Evolutionary conservation across 23 tunicate species (phyloP), one percentile per base, ranked within the genome.

Genomic region (Diplosoma virens): DNA sequence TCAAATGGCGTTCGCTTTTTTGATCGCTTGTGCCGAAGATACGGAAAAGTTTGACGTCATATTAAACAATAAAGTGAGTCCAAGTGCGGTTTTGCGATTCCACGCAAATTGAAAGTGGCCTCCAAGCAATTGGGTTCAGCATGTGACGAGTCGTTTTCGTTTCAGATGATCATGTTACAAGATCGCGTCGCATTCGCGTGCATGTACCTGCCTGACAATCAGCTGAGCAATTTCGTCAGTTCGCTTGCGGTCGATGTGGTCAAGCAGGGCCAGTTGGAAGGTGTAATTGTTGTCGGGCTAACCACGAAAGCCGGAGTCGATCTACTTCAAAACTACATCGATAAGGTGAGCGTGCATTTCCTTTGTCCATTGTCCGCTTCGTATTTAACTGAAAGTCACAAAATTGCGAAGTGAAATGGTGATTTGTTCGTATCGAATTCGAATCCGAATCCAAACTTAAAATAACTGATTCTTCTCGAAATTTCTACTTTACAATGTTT

Each of bases 111-210:
- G n/a, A n/a, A n/a, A n/a, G n/a, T n/a, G n/a, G n/a, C n/a, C n/a
- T n/a, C n/a, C n/a, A n/a, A n/a, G n/a, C n/a, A n/a, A n/a, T n/a
- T n/a, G n/a, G n/a, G n/a, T n/a, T n/a, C n/a, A n/a, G n/a, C n/a
- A n/a, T n/a, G n/a, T n/a, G n/a, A n/a, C n/a, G n/a, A n/a, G n/a
- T n/a, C n/a, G 26, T 65, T 30, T 26, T 37, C 17, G 26, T 76
- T 58, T 32, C 67, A 83, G 88, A 47, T 64, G 7, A 41, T 83
- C 5, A 29, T 65, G 18, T 18, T 83, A 7, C 54, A 82, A 46
- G 96, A 89, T 41, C 77, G 89, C 22, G 71, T 89, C 36, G 96
- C 81, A 25, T 89, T 89, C 48, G 89, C 89, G 31, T 89, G 96
- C 64, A 32, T 78, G 50, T 75, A 76, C 52, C 52, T 89, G 27